These are phyloP conservation scores for Babyrousa celebensis DNA, from an alignment of 2,797 vertebrate species.

Conservation along the genomic window DNA sequence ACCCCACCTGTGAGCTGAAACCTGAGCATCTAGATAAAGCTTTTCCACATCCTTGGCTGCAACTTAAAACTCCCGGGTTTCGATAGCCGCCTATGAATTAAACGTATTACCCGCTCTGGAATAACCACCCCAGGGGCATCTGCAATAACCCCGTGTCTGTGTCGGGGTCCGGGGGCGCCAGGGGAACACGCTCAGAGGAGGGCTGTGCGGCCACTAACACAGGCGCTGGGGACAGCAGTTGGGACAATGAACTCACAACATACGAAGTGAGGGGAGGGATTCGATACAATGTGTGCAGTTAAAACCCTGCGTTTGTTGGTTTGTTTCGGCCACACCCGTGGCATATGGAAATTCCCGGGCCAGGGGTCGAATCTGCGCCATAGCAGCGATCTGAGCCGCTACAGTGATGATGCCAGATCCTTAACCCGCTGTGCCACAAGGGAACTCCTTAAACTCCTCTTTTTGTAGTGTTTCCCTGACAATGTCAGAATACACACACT, in stretches of 20 bases:
- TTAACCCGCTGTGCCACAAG: too few relatives aligned
- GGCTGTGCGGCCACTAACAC: accelerated
- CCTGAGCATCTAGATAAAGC: constrained; percentile 68
- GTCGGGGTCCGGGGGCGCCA: too few relatives aligned
- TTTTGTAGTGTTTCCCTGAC: background rate
- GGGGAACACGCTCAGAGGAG: background rate
- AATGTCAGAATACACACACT: too few relatives aligned
- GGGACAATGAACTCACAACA: accelerated
- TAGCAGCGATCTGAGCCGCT: too few relatives aligned
- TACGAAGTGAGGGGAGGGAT: too few relatives aligned
- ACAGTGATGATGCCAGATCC: too few relatives aligned
- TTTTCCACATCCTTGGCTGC: background rate
- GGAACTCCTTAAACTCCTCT: background rate
- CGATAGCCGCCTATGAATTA: background rate
- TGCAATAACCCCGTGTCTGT: background rate
- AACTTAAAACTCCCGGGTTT: background rate
- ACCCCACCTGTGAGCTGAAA: constrained; percentile 37
- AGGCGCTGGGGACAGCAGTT: background rate
- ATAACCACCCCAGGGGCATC: background rate
- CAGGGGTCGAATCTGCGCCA: too few relatives aligned
- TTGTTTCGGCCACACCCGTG: too few relatives aligned
- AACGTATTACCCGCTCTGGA: background rate
- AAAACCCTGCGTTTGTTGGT: background rate
- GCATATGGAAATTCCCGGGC: too few relatives aligned
- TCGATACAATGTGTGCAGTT: background rate